phyloP scores from a whole-genome alignment of 2,888 invertebrate genomes.

The Asteroscopus sphinx region DNA sequence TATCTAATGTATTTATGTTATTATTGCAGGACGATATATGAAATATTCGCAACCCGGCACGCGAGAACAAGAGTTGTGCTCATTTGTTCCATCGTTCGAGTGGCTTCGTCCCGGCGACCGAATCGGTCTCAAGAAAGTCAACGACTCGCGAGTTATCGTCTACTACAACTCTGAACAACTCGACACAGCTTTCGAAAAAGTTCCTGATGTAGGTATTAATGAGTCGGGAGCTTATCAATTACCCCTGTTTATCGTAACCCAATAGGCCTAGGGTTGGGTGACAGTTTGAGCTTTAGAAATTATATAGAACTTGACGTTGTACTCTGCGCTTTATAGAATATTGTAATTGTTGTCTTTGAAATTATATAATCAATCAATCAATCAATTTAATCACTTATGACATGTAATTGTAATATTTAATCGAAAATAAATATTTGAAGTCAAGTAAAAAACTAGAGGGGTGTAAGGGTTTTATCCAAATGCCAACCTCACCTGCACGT shows the following conservation, averaged over 20 bases:
- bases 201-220: slow-evolving; percentile 92
- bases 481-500: slow-evolving; percentile 51
- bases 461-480: slow-evolving; percentile 45
- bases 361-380: slow-evolving; percentile 30
- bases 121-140: slow-evolving; percentile 93
- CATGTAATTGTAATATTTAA: slow-evolving; percentile 44
- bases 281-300: slow-evolving; percentile 52
- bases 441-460: slow-evolving; percentile 51
- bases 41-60: slow-evolving; percentile 71
- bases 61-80: slow-evolving; percentile 66
- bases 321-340: slow-evolving; percentile 36
- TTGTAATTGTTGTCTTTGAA: slow-evolving; percentile 43
- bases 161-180: slow-evolving; percentile 95
- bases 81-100: slow-evolving; percentile 91
- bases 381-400: slow-evolving; percentile 40
- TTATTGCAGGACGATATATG: slow-evolving; percentile 73
- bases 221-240: slow-evolving; percentile 19
- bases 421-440: slow-evolving; percentile 47
- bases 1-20: slow-evolving; percentile 14
- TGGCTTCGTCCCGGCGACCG: slow-evolving; percentile 95
- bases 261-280: slow-evolving; percentile 47
- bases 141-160: slow-evolving; percentile 92
- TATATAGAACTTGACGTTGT: slow-evolving; percentile 51
- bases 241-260: slow-evolving; percentile 24
- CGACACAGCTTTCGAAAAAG: slow-evolving; percentile 93